Evolutionary conservation across 2,888 invertebrate genomes (phyloP).

Genomic region (Meteorus colon): DNA sequence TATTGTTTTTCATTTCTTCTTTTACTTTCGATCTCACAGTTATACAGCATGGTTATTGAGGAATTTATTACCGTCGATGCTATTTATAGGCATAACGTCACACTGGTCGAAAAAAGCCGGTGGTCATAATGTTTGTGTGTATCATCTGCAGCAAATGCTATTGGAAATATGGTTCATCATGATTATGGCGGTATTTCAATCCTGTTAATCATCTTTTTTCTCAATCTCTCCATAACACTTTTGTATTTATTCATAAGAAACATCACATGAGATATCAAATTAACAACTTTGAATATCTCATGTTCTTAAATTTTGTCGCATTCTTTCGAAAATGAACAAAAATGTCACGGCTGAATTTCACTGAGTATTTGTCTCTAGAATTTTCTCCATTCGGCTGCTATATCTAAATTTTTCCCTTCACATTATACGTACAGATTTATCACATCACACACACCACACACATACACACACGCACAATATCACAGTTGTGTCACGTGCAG

Average conservation of each 20-base stretch:
- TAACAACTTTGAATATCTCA: neutral
- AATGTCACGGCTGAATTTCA: neutral
- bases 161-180: no score
- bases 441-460: no score
- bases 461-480: no score
- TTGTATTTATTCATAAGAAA: neutral
- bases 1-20: neutral
- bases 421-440: no score
- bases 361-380: neutral
- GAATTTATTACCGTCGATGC: conserved; percentile 39
- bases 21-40: neutral
- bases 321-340: neutral
- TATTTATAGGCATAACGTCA: conserved; percentile 66
- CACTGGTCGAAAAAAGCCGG: conserved; percentile 47
- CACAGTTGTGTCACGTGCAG: no score
- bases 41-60: neutral
- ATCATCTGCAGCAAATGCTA: neutral
- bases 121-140: conserved; percentile 9
- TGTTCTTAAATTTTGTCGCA: neutral
- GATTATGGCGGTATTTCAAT: no score
- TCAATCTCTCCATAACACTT: neutral
- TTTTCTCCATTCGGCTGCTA: no score
- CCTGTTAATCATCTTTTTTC: neutral
- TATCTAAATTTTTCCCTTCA: no score
- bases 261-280: no score